These are phyloP conservation scores for Charaxes varanes DNA, from an alignment of 1,140 invertebrate species.

Conservation along the genomic window DNA sequence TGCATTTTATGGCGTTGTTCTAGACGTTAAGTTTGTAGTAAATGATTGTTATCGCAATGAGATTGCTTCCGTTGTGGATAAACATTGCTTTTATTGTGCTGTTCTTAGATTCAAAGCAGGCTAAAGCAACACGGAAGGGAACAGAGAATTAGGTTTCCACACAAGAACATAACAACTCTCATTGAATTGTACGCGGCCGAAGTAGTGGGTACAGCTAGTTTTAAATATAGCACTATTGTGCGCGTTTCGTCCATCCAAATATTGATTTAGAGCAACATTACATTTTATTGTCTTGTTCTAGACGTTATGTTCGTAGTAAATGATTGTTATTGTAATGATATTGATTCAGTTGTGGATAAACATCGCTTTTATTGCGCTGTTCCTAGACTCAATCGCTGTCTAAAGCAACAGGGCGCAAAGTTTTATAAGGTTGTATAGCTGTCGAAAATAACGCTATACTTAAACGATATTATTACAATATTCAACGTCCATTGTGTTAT, in stretches of 20 bases:
- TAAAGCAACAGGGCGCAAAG: no score
- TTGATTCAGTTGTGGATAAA: slow-evolving; percentile 14
- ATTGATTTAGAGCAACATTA: slow-evolving; percentile 31
- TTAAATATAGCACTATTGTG: slow-evolving; percentile 11
- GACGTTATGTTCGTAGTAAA: slow-evolving; percentile 20
- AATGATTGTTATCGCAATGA: slow-evolving; percentile 26
- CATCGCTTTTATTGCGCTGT: slow-evolving; percentile 1
- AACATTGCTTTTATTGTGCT: slow-evolving; percentile 1
- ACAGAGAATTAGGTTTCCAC: no score
- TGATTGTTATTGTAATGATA: slow-evolving; percentile 25
- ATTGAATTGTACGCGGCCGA: no score
- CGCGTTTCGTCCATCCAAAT: slow-evolving; percentile 24
- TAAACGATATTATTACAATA: no score
- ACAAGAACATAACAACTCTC: no score
- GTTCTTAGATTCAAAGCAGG: no score
- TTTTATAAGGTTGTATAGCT: no score
- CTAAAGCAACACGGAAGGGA: no score
- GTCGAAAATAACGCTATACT: no score
- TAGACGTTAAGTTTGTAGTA: slow-evolving; percentile 18
- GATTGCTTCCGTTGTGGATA: slow-evolving; percentile 15
- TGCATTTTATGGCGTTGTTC: slow-evolving; percentile 27
- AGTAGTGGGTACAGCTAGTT: no score
- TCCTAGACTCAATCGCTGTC: no score
- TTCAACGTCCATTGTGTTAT: no score
- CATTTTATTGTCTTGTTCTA: slow-evolving; percentile 27